These are phyloP conservation scores for Noturus placidus DNA, from an alignment of 2,113 vertebrate species.

Conservation along the genomic window DNA sequence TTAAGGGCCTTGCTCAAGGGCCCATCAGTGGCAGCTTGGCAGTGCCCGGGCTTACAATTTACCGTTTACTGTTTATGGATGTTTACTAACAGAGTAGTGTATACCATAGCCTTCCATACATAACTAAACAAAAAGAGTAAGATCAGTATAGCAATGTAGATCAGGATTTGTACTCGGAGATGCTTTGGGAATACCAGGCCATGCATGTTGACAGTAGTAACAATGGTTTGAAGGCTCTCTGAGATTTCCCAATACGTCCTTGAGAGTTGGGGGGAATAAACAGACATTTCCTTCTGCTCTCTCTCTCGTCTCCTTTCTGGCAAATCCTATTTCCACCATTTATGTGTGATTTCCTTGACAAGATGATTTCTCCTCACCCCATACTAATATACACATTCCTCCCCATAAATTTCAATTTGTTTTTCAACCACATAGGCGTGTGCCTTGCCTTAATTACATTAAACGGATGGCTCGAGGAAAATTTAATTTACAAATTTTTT, in stretches of 20 bases:
- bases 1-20: too few species aligned
- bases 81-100: not conserved
- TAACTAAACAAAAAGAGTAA: not conserved
- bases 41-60: too few species aligned
- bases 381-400: constrained; percentile 20
- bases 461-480: constrained; percentile 1
- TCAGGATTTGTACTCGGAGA: not conserved
- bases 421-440: not conserved
- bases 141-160: not conserved
- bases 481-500: not conserved
- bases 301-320: constrained; percentile 18
- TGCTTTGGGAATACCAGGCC: not conserved
- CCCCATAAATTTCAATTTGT: not conserved
- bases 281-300: constrained; percentile 49
- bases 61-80: not conserved
- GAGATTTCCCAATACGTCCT: constrained; percentile 36
- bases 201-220: constrained; percentile 21
- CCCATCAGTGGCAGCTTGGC: too few species aligned
- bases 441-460: not conserved
- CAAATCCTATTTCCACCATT: constrained; percentile 33
- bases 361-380: constrained; percentile 14
- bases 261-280: constrained; percentile 54
- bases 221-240: constrained; percentile 36
- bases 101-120: not conserved
- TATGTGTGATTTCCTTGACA: constrained; percentile 40